These are phyloP conservation scores for Fabriciana adippe DNA, from an alignment of 2,888 invertebrate genomes.

Conservation along the genomic window DNA sequence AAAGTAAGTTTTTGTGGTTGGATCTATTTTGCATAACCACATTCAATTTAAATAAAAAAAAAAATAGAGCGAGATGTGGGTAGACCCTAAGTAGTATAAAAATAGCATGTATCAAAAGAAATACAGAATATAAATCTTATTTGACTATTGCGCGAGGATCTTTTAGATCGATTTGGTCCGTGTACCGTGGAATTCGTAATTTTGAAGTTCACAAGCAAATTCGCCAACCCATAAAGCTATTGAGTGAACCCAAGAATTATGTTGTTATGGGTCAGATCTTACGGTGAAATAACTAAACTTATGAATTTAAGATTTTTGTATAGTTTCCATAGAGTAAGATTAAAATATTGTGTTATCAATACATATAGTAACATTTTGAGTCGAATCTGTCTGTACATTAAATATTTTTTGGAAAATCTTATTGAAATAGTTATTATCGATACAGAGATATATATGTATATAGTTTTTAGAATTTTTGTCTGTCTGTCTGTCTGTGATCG, in stretches of 20 bases:
- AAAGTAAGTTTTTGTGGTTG: no score
- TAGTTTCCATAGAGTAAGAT: not conserved
- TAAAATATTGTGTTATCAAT: no score
- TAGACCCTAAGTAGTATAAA: not conserved
- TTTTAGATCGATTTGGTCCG: constrained; percentile 34
- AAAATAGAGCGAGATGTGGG: no score
- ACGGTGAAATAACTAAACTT: constrained; percentile 9
- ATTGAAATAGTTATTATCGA: no score
- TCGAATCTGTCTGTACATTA: no score
- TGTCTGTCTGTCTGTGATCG: no score
- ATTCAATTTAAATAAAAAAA: no score
- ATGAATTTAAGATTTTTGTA: constrained; percentile 1
- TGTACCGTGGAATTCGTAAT: constrained; percentile 45
- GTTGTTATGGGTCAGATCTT: constrained; percentile 23
- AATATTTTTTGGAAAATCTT: no score
- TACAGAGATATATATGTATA: no score
- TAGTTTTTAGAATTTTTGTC: no score
- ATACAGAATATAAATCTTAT: not conserved
- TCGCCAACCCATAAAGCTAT: constrained; percentile 50
- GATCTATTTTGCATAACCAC: no score
- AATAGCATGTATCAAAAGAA: not conserved
- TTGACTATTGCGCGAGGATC: constrained; percentile 12
- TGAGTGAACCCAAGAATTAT: constrained; percentile 35
- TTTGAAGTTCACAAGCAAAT: constrained; percentile 53
- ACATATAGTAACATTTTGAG: no score